Base-by-base conservation (phyloP, 2,113 vertebrate species). In the Lophius piscatorius region DNA sequence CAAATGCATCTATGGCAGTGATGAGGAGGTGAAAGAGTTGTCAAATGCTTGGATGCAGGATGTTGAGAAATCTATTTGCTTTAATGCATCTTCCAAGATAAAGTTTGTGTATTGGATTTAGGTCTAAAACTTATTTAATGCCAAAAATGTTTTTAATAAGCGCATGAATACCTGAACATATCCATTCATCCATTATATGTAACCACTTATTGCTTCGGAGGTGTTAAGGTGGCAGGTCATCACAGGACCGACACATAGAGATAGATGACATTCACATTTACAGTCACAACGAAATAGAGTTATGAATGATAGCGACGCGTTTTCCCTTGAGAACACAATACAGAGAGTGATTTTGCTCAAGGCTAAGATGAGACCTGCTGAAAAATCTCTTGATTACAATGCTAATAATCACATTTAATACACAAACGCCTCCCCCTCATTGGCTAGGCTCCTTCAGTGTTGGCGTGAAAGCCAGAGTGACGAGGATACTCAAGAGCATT, bases 351-450 rank as follows among this genome's bases (percentile, higher is more conserved):
- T 87, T 83, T 76, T 63, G 62, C 70, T 79, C 2, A 3, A 6
- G 56, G 35, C 61, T 46, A 45, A 75, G 80, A 81, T 80, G 60
- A 81, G 73, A 83, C 49, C 17, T 9, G 20, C 48, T 79, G 59
- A 85, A 78, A 56, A 68, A 47, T 47, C 58, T 23, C 51, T 64
- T 78, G 63, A 88, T 85, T 67, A 74, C 66, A 68, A 51, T 34
- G 48, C 80, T 83, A 87, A 82, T 87, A 59, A 85, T 79, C 65
- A 67, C 47, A 80, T 38, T 59, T 50, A 79, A 81, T 75, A 81
- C 50, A 69, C 57, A 65, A 60, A 66, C 6, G 40, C 35, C 63
- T 63, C 65, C 58, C 41, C 34, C 42, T 14, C 49, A 50, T 42
- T 56, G 74, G 74, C 63, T 67, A 23, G 14, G 39, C 36, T 54